Conservation (phyloP, 2,113 vertebrate species). For the Festucalex cinctus region DNA sequence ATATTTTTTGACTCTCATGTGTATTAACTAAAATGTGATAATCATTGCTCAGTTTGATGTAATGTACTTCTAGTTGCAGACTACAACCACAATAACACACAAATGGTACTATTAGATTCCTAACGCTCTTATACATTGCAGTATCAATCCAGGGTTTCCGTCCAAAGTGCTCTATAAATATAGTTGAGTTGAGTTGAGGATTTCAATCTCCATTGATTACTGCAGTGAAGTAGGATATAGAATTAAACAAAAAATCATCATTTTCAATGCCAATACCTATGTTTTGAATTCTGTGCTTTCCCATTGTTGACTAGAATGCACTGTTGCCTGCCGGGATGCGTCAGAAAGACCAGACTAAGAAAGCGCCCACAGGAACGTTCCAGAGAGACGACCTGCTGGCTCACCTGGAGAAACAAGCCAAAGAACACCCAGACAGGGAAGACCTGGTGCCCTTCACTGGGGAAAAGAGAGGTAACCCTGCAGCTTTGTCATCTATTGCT, state of each 20-base stretch:
- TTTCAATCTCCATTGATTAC: no score
- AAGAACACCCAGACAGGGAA: conserved; percentile 89
- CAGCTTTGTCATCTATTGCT: not conserved
- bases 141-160: no score
- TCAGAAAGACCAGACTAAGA: conserved; percentile 96
- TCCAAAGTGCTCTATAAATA: no score
- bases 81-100: no score
- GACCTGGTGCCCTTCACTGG: conserved; percentile 94
- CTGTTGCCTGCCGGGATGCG: conserved; percentile 89
- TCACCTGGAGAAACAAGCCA: conserved; percentile 95
- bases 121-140: no score
- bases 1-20: not conserved
- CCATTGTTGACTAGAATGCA: conserved; percentile 76
- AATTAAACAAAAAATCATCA: no score
- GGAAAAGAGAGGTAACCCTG: conserved; percentile 90
- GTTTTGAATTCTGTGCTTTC: not conserved
- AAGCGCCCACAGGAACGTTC: conserved; percentile 88
- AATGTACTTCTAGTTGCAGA: not conserved
- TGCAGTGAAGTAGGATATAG: no score
- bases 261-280: not conserved
- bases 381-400: conserved; percentile 90
- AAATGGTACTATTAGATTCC: no score
- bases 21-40: not conserved
- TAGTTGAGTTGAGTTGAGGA: no score
- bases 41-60: not conserved